Conservation (phyloP, 2,888 invertebrate genomes). For the Spisula solida region DNA sequence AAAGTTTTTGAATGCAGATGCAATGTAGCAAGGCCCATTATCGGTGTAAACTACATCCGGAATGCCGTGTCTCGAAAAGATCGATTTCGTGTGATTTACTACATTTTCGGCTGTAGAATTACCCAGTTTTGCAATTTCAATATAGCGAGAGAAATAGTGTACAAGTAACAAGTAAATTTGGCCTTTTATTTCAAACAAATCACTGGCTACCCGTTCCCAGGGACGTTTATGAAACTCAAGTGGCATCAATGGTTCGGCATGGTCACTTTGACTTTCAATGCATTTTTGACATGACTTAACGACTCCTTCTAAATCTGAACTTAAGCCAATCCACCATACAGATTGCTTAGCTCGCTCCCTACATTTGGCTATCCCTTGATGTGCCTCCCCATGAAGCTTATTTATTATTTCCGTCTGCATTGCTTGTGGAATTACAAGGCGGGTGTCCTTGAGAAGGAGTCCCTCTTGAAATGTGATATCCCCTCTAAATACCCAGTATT, state of each 20-base stretch:
- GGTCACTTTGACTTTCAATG: slow-evolving; percentile 53
- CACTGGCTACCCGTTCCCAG: slow-evolving; percentile 74
- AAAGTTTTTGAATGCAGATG: slow-evolving; percentile 54
- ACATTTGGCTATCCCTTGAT: slow-evolving; percentile 70
- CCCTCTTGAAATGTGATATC: slow-evolving; percentile 53
- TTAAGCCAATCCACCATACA: slow-evolving; percentile 44
- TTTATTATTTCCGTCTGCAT: slow-evolving; percentile 58
- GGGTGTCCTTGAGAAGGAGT: slow-evolving; percentile 50
- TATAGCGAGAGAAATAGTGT: slow-evolving; percentile 75
- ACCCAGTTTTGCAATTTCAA: slow-evolving; percentile 63
- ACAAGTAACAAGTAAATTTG: slow-evolving; percentile 65
- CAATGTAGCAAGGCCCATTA: slow-evolving; percentile 59
- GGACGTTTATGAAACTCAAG: slow-evolving; percentile 61
- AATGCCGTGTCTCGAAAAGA: slow-evolving; percentile 67
- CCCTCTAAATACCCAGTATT: slow-evolving; percentile 58
- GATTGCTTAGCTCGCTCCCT: slow-evolving; percentile 65
- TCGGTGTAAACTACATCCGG: slow-evolving; percentile 55
- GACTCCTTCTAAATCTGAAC: slow-evolving; percentile 45
- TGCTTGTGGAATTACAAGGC: slow-evolving; percentile 56
- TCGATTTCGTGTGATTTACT: slow-evolving; percentile 66
- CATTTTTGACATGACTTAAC: slow-evolving; percentile 65
- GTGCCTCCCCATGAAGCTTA: slow-evolving; percentile 63
- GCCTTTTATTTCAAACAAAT: slow-evolving; percentile 71
- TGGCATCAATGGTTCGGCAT: slow-evolving; percentile 68
- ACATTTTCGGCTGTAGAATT: slow-evolving; percentile 47